phyloP scores from a whole-genome alignment of 2,888 invertebrate species.

The Ametastegia equiseti region DNA sequence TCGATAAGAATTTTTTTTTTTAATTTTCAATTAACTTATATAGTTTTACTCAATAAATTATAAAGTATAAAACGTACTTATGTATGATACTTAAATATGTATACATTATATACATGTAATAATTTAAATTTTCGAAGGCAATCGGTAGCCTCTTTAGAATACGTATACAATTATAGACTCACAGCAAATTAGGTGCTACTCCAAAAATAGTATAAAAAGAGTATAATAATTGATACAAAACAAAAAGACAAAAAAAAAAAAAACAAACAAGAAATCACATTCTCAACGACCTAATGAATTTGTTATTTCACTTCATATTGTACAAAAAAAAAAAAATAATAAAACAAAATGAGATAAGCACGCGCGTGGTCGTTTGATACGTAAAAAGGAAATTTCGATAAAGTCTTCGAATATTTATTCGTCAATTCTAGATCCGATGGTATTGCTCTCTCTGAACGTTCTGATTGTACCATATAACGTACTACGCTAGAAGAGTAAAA shows the following conservation, averaged over 20 bases:
- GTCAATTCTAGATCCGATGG: neutral
- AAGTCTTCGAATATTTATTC: neutral
- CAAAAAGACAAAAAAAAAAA: neutral
- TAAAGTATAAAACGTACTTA: conserved; percentile 43
- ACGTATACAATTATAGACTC: conserved; percentile 9
- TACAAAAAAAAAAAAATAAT: neutral
- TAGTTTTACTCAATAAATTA: conserved; percentile 22
- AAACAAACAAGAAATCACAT: neutral
- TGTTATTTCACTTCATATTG: too few species aligned
- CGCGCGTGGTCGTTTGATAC: neutral
- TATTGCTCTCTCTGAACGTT: neutral
- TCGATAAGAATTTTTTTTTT: conserved; percentile 11
- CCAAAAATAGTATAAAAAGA: conserved; percentile 45
- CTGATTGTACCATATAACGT: neutral
- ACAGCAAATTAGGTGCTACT: conserved; percentile 42
- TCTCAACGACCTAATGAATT: conserved; percentile 7
- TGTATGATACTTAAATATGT: conserved; percentile 19
- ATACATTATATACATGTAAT: conserved; percentile 35
- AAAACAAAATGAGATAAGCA: too few species aligned
- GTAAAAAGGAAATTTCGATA: neutral
- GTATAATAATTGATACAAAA: conserved; percentile 19
- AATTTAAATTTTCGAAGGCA: conserved; percentile 43
- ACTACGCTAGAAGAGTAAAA: neutral
- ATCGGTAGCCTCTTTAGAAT: conserved; percentile 21
- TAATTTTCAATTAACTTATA: neutral